Base-by-base conservation (phyloP, 2,888 invertebrate species). In the Clusia tigrina region DNA sequence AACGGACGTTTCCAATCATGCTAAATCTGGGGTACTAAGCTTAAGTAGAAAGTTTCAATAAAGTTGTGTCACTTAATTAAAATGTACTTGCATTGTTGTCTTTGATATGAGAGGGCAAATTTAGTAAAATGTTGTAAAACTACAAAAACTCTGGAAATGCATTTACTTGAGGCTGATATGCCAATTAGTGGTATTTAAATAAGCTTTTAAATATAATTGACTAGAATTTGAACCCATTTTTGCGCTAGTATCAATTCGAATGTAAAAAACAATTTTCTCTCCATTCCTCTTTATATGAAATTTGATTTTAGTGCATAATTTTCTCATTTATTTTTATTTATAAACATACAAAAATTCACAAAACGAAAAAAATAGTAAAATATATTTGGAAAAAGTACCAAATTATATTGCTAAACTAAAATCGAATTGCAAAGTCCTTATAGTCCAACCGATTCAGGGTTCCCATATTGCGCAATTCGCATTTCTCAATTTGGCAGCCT, bases 401-500 rank as follows among this genome's bases (percentile, higher is more conserved):
- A 42, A 6, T 6, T 48, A 20, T 22, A 18, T 3, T 20, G 18
- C 22, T 18, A 48, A 48, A 65, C 86, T 86, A 95, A 85, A 95
- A 95, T 74, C 94, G 87, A 85, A 95, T 91, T 70, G 89, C 89
- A 81, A 94, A 95, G 74, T 90, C 90, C 74, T 88, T 88, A 81
- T 92, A 88, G 61, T 87, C 87, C 52, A 86, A 79, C 67, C 86
- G 84, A 60, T 78, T 87, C 54, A 94, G 85, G 76, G 90, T 91
- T 78, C 92, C 91, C 89, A 91, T 91, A 82, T 94, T 94, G 65
- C 87, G 87, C 55, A 95, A 86, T 71, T 93, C 93, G 73, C 93
- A 92, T 69, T 88, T 89, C 73, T 94, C 92, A 70, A 95, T 93
- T 83, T 91, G 88, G 77, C 92, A 90, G 66, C 92, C 94, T 0